Evolutionary conservation across 2,888 invertebrate species (phyloP).

Genomic region (Poecilus cupreus): DNA sequence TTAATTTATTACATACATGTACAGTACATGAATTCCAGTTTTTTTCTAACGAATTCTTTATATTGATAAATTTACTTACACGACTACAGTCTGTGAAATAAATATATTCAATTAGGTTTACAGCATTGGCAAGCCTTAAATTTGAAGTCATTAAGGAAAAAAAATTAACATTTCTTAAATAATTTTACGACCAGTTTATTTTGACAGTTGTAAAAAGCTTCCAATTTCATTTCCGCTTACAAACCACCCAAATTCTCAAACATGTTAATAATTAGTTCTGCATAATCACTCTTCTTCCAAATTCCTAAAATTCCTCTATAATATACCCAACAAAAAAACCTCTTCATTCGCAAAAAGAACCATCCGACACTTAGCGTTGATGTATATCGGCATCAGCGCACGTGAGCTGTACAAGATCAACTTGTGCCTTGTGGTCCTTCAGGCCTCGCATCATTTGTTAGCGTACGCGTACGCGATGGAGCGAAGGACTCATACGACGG

Average conservation of each 20-base stretch:
- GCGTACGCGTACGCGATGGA: not conserved
- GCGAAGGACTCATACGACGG: not conserved
- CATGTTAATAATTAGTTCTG: constrained; percentile 26
- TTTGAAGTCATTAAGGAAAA: no score
- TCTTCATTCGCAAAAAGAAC: not conserved
- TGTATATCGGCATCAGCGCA: not conserved
- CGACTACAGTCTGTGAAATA: no score
- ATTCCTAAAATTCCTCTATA: constrained; percentile 9
- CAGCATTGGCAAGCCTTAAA: no score
- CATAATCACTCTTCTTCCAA: constrained; percentile 7
- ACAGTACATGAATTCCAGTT: no score
- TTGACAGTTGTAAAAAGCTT: not conserved
- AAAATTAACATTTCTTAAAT: no score
- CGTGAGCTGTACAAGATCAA: not conserved
- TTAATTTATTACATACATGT: no score
- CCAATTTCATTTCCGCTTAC: not conserved
- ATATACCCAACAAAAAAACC: not conserved
- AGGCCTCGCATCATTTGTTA: constrained; percentile 29
- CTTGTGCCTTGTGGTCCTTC: not conserved
- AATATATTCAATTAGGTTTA: no score
- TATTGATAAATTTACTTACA: no score
- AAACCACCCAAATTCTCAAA: constrained; percentile 1
- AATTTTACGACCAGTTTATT: no score
- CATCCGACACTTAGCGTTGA: not conserved
- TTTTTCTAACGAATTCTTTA: no score